Percentiles rank a stretch among this genome's conserved stretches.
These are phyloP conservation scores for Flabesymbios commensalis DNA, from an alignment of 2,888 invertebrate genomes.

Conservation along the genomic window DNA sequence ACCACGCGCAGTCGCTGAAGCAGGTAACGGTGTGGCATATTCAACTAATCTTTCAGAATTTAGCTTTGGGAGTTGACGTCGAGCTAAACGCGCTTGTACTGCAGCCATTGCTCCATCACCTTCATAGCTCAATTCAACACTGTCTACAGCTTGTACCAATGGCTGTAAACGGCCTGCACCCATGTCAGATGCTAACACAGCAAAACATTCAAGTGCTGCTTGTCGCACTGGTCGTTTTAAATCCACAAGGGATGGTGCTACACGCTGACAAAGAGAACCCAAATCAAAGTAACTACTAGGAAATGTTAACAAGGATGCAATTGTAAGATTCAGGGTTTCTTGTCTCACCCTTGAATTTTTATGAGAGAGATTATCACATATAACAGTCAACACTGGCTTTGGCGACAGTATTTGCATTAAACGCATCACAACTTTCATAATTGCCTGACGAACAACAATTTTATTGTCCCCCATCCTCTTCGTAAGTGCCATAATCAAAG, in stretches of 20 bases:
- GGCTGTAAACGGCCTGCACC: slow-evolving; percentile 67
- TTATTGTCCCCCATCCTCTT: slow-evolving; percentile 65
- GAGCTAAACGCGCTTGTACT: slow-evolving; percentile 74
- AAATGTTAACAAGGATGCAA: slow-evolving; percentile 77
- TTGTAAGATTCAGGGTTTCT: slow-evolving; percentile 76
- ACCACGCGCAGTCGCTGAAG: slow-evolving; percentile 46
- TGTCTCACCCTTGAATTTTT: slow-evolving; percentile 70
- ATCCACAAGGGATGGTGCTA: slow-evolving; percentile 65
- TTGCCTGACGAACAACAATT: slow-evolving; percentile 64
- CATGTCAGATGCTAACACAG: slow-evolving; percentile 76
- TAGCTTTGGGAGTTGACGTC: slow-evolving; percentile 73
- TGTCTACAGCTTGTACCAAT: slow-evolving; percentile 65
- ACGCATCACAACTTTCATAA: slow-evolving; percentile 63
- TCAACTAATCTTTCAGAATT: slow-evolving; percentile 75
- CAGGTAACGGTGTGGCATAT: slow-evolving; percentile 73
- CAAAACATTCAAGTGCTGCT: slow-evolving; percentile 78
- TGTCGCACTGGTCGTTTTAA: slow-evolving; percentile 77
- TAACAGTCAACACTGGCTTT: slow-evolving; percentile 65
- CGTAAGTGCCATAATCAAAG: slow-evolving; percentile 62
- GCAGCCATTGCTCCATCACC: slow-evolving; percentile 67
- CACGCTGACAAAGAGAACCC: slow-evolving; percentile 60
- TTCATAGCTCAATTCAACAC: slow-evolving; percentile 59
- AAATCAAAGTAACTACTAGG: slow-evolving; percentile 76
- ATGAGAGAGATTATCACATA: slow-evolving; percentile 64
- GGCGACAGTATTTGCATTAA: slow-evolving; percentile 66